Evolutionary conservation across 2,888 invertebrate species (phyloP), one percentile per base, ranked within the genome.

Genomic region (Pandemis cinnamomeana): DNA sequence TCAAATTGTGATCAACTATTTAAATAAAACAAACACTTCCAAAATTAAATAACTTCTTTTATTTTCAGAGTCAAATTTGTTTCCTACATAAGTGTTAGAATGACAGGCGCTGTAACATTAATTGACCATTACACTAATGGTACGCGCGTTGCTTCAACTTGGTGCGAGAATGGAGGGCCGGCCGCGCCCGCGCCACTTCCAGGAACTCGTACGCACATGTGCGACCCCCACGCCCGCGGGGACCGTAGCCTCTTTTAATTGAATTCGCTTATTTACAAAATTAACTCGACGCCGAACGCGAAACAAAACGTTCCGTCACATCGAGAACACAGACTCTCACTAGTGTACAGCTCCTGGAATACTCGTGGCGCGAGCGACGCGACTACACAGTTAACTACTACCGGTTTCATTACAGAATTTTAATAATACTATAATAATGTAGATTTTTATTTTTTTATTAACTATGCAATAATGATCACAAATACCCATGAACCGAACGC

Each of bases 11-110:
- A 15, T 5, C 51, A 27, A 66, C 27, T 10, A 8, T 36, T 42
- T 11, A 87, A 92, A 91, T 91, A 80, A 94, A 94, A 93, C 93
- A 83, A 89, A 83, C 82, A 84, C 77, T 86, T 94, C 92, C 92
- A 93, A 94, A 94, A 94, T 93, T 93, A 93, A 94, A 94, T 93
- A 93, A 93, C 92, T 93, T 94, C 92, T 93, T 94, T 94, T 93
- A 94, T 93, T 92, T 74, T 93, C 92, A 93, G 91, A 93, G 92
- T 93, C 93, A 93, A 93, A 92, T 93, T 93, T 93, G 91, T 92
- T 93, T 91, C 88, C 94, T 94, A 94, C 93, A 92, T 92, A 91
- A 90, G 92, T 93, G 94, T 94, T 93, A 94, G 91, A 92, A 92
- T 87, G 90, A 88, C 86, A 86, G 90, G 91, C 92, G 91, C 88